Evolutionary conservation across 2,797 vertebrate species (phyloP).

Genomic region (Monodelphis domestica): DNA sequence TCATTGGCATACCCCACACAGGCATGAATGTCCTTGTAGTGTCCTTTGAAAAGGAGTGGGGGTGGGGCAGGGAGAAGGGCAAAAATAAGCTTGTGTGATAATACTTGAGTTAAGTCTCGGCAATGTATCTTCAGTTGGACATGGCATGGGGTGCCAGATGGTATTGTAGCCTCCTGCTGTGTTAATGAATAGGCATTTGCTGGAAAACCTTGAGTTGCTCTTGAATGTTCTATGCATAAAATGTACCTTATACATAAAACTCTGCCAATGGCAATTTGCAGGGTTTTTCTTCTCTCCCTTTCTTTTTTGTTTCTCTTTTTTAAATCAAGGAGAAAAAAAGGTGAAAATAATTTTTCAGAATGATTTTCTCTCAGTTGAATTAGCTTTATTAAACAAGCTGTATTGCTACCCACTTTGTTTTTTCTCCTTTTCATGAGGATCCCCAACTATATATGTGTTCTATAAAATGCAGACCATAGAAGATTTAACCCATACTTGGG

Average conservation of each 20-base stretch:
- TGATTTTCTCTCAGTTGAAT: constrained; percentile 30
- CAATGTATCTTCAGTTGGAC: constrained; percentile 52
- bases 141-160: constrained; percentile 57
- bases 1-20: constrained; percentile 44
- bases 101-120: constrained; percentile 58
- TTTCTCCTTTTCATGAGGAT: not conserved
- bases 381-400: constrained; percentile 13
- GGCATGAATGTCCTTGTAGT: constrained; percentile 66
- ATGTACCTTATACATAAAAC: constrained; percentile 37
- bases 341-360: constrained; percentile 22
- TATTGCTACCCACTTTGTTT: not conserved
- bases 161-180: constrained; percentile 50
- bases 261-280: constrained; percentile 39
- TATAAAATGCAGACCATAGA: not conserved
- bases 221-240: constrained; percentile 70
- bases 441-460: constrained; percentile 24
- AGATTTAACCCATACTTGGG: constrained; percentile 28
- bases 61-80: not conserved
- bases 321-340: constrained; percentile 49
- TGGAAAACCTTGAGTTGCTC: constrained; percentile 74
- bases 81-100: constrained; percentile 74
- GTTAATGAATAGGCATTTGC: constrained; percentile 67
- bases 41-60: constrained; percentile 52
- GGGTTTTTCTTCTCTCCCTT: constrained; percentile 32
- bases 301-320: not conserved